Base-by-base conservation (phyloP, 2,113 vertebrate species). In the Phylloscopus trochiloides region DNA sequence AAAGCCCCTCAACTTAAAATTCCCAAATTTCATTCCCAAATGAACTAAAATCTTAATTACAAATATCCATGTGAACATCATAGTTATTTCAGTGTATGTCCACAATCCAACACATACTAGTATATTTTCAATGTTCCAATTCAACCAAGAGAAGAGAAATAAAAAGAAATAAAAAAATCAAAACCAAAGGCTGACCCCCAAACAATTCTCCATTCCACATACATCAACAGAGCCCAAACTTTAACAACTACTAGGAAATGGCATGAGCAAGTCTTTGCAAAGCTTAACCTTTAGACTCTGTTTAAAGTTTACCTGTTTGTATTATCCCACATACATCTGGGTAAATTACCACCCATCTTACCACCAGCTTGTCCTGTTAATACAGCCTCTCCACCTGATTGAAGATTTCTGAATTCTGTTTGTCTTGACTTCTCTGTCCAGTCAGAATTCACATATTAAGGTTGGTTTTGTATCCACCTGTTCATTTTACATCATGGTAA, bases 281-380 rank as follows among this genome's bases (percentile, higher is more conserved):
- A 87, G 29, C 13, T 73, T 77, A 31, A 80, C 4, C 19, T 92
- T 88, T 43, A 70, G 47, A 50, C 2, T 89, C 32, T 0, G 1
- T 48, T 61, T 52, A 42, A 74, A 73, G 61, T 40, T 43, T 80
- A 45, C 10, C 36, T 61, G 15, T 57, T 79, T 79, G 28, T 14
- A 24, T 66, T 43, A 88, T 32, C 19, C 38, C 7, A 52, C 0
- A 0, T 28, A 28, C 15, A 29, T 34, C n/a, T 70, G 55, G 16
- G 26, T 45, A 73, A 58, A 55, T 36, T 42, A 36, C 5, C 34
- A 48, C 9, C 32, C 12, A 4, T 14, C 34, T 63, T 68, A 62
- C 40, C 50, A 19, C 20, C n/a, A 29, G 8, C n/a, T 52, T 84
- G 17, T 10, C 14, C 57, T 62, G 26, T 48, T 50, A 72, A 54